Evolutionary conservation across 2,797 vertebrate species (phyloP).

Genomic region (Tiaroga cobitis): DNA sequence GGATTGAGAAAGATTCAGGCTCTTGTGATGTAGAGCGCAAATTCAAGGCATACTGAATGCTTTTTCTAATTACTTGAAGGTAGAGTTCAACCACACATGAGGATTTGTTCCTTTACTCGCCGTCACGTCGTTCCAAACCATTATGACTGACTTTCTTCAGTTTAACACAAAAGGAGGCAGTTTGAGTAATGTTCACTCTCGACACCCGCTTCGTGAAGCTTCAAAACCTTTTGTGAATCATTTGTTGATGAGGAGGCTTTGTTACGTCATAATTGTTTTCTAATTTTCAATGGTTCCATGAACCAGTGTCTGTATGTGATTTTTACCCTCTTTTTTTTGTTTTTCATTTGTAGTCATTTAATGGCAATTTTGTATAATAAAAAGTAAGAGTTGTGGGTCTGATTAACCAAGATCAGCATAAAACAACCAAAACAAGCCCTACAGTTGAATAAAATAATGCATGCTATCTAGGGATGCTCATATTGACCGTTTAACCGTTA

Average conservation of each 20-base stretch:
- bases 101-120: not conserved
- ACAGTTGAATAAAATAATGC: not conserved
- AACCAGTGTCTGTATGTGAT: not conserved
- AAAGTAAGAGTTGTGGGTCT: not conserved
- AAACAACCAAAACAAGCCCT: not conserved
- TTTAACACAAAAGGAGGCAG: not conserved
- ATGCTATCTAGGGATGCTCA: too few relatives aligned
- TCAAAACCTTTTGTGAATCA: not conserved
- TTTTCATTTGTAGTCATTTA: not conserved
- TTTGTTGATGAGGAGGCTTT: not conserved
- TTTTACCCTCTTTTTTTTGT: not conserved
- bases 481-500: too few relatives aligned
- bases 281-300: not conserved
- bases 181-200: not conserved
- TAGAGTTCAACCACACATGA: not conserved
- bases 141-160: not conserved
- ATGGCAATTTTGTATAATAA: not conserved
- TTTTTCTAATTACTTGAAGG: not conserved
- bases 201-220: not conserved
- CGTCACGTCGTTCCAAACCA: too few relatives aligned
- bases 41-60: not conserved
- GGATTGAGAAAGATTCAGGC: slow-evolving; percentile 11
- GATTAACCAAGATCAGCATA: not conserved
- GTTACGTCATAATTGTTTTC: not conserved
- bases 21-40: slow-evolving; percentile 15